These are phyloP conservation scores for Podarcis raffonei DNA, from an alignment of 2,113 vertebrate genomes.

Conservation along the genomic window DNA sequence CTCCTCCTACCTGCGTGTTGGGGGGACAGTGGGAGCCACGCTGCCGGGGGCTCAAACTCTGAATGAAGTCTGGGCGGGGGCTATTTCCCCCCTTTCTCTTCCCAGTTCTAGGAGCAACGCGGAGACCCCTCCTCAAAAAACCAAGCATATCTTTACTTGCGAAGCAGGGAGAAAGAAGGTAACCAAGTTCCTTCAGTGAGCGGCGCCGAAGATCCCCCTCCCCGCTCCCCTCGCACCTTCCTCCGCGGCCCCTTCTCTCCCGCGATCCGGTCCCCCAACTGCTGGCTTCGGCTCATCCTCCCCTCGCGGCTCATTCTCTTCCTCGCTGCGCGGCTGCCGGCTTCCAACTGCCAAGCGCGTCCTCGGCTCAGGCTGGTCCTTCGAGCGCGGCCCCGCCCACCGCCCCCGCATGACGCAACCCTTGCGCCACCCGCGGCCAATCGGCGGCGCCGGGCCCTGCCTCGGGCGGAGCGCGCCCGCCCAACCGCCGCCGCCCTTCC, in stretches of 20 bases:
- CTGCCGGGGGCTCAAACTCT: background rate
- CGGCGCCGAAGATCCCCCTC: background rate
- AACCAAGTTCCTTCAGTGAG: too few relatives aligned
- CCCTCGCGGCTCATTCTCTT: background rate
- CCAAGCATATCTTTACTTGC: too few relatives aligned
- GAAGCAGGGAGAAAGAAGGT: background rate
- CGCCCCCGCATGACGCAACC: conserved; percentile 36
- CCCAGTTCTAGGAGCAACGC: background rate
- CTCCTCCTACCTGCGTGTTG: too few relatives aligned
- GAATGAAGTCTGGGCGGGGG: background rate
- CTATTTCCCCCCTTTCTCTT: background rate
- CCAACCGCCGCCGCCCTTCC: background rate
- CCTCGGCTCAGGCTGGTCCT: background rate
- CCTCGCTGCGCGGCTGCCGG: background rate
- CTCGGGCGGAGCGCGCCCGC: background rate
- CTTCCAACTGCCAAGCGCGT: background rate
- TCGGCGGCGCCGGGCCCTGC: background rate
- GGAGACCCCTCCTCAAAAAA: background rate
- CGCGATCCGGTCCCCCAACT: background rate
- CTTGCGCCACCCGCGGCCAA: conserved; percentile 22
- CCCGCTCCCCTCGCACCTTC: conserved; percentile 7
- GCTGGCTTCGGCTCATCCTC: conserved; percentile 1
- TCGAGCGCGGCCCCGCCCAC: background rate
- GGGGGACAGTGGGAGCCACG: too few relatives aligned
- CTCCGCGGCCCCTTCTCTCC: conserved; percentile 25